Conservation (phyloP, 2,888 invertebrate species). For the Pyralis farinalis region DNA sequence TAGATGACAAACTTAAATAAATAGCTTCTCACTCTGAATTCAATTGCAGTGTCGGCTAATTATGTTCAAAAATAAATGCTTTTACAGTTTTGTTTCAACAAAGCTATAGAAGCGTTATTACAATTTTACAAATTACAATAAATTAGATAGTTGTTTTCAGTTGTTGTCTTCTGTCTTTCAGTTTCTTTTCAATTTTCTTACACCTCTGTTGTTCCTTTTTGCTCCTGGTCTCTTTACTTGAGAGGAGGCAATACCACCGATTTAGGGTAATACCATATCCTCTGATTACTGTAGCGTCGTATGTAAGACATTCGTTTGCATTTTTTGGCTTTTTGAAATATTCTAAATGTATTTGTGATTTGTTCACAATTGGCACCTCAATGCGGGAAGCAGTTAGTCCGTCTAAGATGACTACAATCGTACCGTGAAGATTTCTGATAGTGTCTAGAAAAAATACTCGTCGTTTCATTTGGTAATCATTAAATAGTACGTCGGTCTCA, state of each 20-base stretch:
- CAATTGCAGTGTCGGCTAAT: background rate
- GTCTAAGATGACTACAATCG: constrained; percentile 76
- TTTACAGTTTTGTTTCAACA: background rate
- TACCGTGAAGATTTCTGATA: constrained; percentile 74
- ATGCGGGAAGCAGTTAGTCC: constrained; percentile 51
- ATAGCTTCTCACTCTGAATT: background rate
- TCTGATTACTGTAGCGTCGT: constrained; percentile 82
- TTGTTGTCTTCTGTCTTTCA: constrained; percentile 45
- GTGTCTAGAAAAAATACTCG: constrained; percentile 58
- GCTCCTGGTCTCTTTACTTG: constrained; percentile 29
- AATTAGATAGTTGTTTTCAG: constrained; percentile 20
- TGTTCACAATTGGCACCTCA: constrained; percentile 33
- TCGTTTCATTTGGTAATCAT: constrained; percentile 60
- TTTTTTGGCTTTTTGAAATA: constrained; percentile 60
- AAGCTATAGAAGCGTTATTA: background rate
- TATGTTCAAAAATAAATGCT: background rate
- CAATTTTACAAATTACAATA: background rate
- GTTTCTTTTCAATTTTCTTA: constrained; percentile 41
- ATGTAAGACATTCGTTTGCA: constrained; percentile 76
- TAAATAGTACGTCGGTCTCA: constrained; percentile 51
- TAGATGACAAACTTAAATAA: background rate
- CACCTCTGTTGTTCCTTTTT: constrained; percentile 36
- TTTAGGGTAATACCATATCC: constrained; percentile 80
- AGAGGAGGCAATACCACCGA: constrained; percentile 79
- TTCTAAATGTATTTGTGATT: background rate